Evolutionary conservation across 2,797 vertebrate genomes (phyloP).

Genomic region (Tenualosa ilisha): DNA sequence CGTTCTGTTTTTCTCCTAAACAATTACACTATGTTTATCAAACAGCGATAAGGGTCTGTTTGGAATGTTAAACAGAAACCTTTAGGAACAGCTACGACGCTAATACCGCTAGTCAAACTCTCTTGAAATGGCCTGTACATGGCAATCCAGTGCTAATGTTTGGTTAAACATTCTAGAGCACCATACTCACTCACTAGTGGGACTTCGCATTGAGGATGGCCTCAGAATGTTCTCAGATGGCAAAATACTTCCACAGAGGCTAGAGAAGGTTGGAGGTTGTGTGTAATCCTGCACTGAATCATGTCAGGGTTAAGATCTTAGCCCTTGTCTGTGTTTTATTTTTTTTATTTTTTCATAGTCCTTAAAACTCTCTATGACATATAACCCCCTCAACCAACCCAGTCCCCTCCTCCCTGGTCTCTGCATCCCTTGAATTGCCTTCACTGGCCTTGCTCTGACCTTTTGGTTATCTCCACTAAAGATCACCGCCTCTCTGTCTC

Average conservation of each 20-base stretch:
- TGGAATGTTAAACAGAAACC: too few species aligned
- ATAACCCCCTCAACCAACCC: background rate
- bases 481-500: constrained; percentile 3
- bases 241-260: background rate
- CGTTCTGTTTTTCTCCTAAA: too few species aligned
- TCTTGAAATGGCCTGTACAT: too few species aligned
- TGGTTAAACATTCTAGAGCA: too few species aligned
- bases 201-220: background rate
- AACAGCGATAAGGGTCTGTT: too few species aligned
- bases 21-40: too few species aligned
- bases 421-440: background rate
- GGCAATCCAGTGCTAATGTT: too few species aligned
- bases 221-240: background rate
- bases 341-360: background rate
- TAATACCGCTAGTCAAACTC: too few species aligned
- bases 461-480: background rate
- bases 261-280: background rate
- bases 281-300: background rate
- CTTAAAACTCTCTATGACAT: background rate
- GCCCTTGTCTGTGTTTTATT: background rate
- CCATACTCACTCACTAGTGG: background rate
- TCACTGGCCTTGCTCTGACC: background rate
- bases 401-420: background rate
- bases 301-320: background rate
- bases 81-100: too few species aligned